Evolutionary conservation across 1,140 invertebrate genomes (phyloP).

Genomic region (Pseudomyrmex flavicornis): DNA sequence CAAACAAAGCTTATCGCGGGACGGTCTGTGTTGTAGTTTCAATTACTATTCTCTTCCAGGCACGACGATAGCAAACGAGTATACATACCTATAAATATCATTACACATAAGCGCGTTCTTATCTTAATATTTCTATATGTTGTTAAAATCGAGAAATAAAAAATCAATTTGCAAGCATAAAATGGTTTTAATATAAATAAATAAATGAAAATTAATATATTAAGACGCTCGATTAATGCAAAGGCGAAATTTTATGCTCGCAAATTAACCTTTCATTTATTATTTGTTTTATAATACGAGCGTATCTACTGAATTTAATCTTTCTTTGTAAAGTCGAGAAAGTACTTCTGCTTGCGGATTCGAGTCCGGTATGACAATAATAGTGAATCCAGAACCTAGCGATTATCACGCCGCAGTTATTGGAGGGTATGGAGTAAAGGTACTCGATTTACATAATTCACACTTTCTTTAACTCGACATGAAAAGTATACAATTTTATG

Average conservation of each 20-base stretch:
- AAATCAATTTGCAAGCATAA: no score
- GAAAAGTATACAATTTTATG: no score
- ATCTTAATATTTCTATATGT: no score
- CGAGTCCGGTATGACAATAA: conserved; percentile 87
- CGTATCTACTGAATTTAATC: not conserved
- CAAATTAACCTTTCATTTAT: no score
- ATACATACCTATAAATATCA: conserved; percentile 16
- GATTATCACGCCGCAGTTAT: conserved; percentile 76
- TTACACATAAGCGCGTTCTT: not conserved
- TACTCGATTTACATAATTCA: conserved; percentile 44
- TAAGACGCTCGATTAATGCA: no score
- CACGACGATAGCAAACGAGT: not conserved
- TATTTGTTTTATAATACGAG: no score
- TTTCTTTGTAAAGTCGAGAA: conserved; percentile 20
- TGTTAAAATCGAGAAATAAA: conserved; percentile 19
- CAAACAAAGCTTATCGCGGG: conserved; percentile 84
- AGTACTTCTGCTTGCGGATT: conserved; percentile 86
- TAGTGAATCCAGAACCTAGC: conserved; percentile 83
- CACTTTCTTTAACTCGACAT: not conserved
- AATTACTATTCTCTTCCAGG: conserved; percentile 84
- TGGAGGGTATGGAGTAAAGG: conserved; percentile 72
- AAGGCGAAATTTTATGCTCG: no score
- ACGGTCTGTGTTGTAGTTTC: conserved; percentile 88
- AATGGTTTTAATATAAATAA: no score
- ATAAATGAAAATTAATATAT: no score